Conservation (phyloP, 2,888 invertebrate genomes). For the Carcina quercana region DNA sequence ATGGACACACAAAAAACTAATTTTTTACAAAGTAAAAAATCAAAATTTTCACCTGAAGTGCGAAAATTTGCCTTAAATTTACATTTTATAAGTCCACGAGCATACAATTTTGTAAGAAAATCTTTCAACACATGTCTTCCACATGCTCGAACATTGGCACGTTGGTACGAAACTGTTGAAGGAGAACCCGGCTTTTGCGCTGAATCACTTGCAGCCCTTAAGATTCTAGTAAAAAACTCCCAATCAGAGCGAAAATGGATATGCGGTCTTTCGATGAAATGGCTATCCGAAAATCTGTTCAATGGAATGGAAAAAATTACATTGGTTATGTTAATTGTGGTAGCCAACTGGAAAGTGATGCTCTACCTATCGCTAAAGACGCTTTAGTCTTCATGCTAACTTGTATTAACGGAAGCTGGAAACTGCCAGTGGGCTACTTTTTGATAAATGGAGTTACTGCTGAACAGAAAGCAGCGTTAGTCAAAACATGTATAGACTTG, state of each 20-base stretch:
- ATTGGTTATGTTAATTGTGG: conserved; percentile 9
- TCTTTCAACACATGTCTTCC: conserved; percentile 17
- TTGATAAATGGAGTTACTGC: conserved; percentile 5
- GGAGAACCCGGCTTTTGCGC: conserved; percentile 13
- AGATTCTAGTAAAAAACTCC: conserved; percentile 2
- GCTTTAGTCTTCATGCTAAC: conserved; percentile 10
- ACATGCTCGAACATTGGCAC: conserved; percentile 13
- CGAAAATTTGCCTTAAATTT: conserved; percentile 11
- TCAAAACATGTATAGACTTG: conserved; percentile 3
- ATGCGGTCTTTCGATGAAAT: conserved; percentile 11
- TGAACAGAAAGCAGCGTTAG: conserved; percentile 4
- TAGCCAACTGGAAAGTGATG: conserved; percentile 1
- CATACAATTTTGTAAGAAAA: conserved; percentile 16
- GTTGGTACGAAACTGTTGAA: conserved; percentile 10
- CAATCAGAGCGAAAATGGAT: conserved; percentile 4
- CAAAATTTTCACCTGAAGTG: not conserved
- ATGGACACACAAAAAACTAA: not conserved
- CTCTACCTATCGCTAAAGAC: conserved; percentile 6
- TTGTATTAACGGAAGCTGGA: conserved; percentile 10
- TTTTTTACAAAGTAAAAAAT: not conserved
- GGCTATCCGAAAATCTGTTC: conserved; percentile 4
- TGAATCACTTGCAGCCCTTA: conserved; percentile 10
- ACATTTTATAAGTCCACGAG: conserved; percentile 15
- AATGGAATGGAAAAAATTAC: conserved; percentile 10
- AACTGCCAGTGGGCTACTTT: conserved; percentile 11